Base-by-base conservation (phyloP, 2,888 invertebrate genomes). In the Iselma pallidipennis region DNA sequence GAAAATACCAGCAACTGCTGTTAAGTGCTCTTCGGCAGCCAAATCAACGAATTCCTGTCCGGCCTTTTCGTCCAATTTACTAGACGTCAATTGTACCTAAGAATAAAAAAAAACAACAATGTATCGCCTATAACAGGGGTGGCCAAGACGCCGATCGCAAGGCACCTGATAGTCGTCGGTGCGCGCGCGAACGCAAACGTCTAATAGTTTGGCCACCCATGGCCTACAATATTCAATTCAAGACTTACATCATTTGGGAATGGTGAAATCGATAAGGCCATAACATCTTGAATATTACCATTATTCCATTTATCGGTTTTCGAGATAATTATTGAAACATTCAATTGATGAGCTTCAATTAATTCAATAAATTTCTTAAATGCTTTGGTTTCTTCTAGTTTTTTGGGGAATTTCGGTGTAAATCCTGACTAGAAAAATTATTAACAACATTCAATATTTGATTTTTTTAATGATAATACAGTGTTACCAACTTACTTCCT, bases 171-270 rank as follows among this genome's bases (percentile, higher is more conserved):
- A n/a, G n/a, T n/a, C n/a, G n/a, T n/a, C n/a, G n/a, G n/a, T n/a
- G n/a, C n/a, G n/a, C n/a, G n/a, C n/a, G n/a, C n/a, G n/a, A n/a
- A n/a, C n/a, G n/a, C n/a, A n/a, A n/a, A n/a, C n/a, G n/a, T n/a
- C n/a, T n/a, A n/a, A n/a, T n/a, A n/a, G n/a, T n/a, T n/a, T n/a
- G n/a, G n/a, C n/a, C n/a, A n/a, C n/a, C n/a, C n/a, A n/a, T n/a
- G n/a, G n/a, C n/a, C n/a, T n/a, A n/a, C n/a, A n/a, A n/a, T n/a
- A n/a, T 26, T 23, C n/a, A n/a, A 50, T 49, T n/a, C 2, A 50
- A 50, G 10, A 51, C 51, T 51, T 51, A 51, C 51, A 51, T 51
- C 51, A 14, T 51, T 51, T 16, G 51, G 51, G 21, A 21, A 31
- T 5, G 31, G 31, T 19, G 51, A 10, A 5, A 51, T 16, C 28